Conservation (phyloP, 2,888 invertebrate genomes). For the Dasysyrphus albostriatus region DNA sequence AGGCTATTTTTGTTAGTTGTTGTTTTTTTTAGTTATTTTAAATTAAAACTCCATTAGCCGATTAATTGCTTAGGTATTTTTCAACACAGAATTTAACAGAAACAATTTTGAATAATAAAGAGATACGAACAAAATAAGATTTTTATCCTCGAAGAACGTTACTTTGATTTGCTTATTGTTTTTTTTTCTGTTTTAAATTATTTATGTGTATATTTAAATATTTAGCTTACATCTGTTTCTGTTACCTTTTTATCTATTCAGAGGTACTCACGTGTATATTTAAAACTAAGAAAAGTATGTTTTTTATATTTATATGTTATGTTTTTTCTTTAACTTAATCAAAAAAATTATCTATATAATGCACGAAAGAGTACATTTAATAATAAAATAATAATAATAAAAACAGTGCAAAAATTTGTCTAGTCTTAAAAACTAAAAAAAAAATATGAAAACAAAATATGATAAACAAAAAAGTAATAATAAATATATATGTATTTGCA, state of each 20-base stretch:
- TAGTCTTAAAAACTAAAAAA: constrained; percentile 73
- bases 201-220: constrained; percentile 38
- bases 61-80: constrained; percentile 54
- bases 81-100: constrained; percentile 63
- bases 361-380: constrained; percentile 64
- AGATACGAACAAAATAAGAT: constrained; percentile 56
- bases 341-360: constrained; percentile 70
- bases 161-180: constrained; percentile 37
- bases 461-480: constrained; percentile 49
- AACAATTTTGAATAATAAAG: constrained; percentile 50
- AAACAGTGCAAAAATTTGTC: constrained; percentile 76
- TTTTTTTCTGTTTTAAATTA: constrained; percentile 52
- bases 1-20: constrained; percentile 45
- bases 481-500: constrained; percentile 66
- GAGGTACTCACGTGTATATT: constrained; percentile 77
- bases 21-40: constrained; percentile 44
- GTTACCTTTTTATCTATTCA: constrained; percentile 74
- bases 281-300: constrained; percentile 73
- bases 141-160: constrained; percentile 59
- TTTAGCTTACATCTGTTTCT: constrained; percentile 18
- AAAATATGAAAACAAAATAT: constrained; percentile 60
- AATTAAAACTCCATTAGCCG: constrained; percentile 36
- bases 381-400: constrained; percentile 60
- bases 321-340: constrained; percentile 59
- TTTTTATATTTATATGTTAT: constrained; percentile 50